Conservation (phyloP, 1,140 invertebrate species). For the Stenopsyche tienmushanensis region DNA sequence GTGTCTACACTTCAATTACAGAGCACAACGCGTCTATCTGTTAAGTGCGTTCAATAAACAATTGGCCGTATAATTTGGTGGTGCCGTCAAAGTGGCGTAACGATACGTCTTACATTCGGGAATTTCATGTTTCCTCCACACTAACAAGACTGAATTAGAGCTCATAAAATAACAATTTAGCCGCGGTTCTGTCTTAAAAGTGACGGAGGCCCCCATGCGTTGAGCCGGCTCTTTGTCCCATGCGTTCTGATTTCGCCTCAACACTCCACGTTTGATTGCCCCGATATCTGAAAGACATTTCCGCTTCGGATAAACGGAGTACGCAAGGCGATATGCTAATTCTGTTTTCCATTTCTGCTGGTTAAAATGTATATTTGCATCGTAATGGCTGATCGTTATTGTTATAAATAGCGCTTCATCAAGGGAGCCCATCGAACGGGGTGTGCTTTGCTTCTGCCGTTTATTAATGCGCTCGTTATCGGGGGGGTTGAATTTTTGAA, state of each 20-base stretch:
- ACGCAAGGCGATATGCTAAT: too few species aligned
- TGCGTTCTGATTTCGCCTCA: not conserved
- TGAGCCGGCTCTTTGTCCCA: not conserved
- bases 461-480: too few species aligned
- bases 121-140: not conserved
- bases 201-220: not conserved
- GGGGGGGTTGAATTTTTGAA: too few species aligned
- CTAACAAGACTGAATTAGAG: constrained; percentile 19
- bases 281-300: not conserved
- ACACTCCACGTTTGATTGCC: constrained; percentile 2
- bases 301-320: too few species aligned
- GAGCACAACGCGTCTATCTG: not conserved
- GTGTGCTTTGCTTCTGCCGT: not conserved
- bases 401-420: not conserved
- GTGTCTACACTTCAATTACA: not conserved
- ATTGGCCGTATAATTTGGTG: not conserved
- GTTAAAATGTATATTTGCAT: not conserved
- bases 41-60: too few species aligned
- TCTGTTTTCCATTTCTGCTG: not conserved
- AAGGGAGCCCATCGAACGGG: not conserved
- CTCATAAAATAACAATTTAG: constrained; percentile 21
- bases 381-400: not conserved
- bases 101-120: not conserved
- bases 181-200: constrained; percentile 1
- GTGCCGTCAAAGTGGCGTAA: not conserved